phyloP scores from a whole-genome alignment of 2,113 vertebrate species.

The Acanthisitta chloris region DNA sequence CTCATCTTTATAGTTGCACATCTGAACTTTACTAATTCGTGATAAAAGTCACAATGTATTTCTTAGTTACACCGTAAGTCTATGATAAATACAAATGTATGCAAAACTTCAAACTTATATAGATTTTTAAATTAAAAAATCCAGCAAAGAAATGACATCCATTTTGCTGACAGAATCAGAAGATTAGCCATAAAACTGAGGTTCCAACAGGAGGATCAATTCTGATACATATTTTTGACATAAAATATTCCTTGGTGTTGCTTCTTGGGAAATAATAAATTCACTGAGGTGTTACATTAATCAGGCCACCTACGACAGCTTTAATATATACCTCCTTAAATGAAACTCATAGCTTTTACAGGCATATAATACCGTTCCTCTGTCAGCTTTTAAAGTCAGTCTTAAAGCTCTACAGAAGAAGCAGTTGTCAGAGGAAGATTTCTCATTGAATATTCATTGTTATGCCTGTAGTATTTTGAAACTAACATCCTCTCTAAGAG shows the following conservation, averaged over 20 bases:
- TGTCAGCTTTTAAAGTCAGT: slow-evolving; percentile 30
- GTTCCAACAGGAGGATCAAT: background rate
- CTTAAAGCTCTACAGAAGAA: slow-evolving; percentile 15
- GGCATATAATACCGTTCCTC: slow-evolving; percentile 22
- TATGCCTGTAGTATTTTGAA: slow-evolving; percentile 1
- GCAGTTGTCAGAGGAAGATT: slow-evolving; percentile 10
- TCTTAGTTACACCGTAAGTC: background rate
- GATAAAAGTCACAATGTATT: background rate
- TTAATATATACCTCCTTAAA: slow-evolving; percentile 55
- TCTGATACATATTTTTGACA: slow-evolving; percentile 13
- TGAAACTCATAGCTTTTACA: slow-evolving; percentile 53
- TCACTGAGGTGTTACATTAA: slow-evolving; percentile 36
- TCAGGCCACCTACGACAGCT: slow-evolving; percentile 15
- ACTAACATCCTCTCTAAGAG: background rate
- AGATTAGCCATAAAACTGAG: slow-evolving; percentile 12
- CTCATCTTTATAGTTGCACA: background rate
- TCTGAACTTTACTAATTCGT: background rate
- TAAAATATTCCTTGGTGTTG: slow-evolving; percentile 44
- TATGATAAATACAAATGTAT: background rate
- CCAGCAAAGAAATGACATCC: background rate
- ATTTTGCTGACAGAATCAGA: background rate
- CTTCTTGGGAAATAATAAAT: slow-evolving; percentile 57
- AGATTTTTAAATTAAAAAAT: background rate
- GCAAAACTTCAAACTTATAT: background rate
- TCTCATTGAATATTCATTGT: slow-evolving; percentile 54